Evolutionary conservation across 2,888 invertebrate genomes (phyloP).

Genomic region (Microplitis deprimator): DNA sequence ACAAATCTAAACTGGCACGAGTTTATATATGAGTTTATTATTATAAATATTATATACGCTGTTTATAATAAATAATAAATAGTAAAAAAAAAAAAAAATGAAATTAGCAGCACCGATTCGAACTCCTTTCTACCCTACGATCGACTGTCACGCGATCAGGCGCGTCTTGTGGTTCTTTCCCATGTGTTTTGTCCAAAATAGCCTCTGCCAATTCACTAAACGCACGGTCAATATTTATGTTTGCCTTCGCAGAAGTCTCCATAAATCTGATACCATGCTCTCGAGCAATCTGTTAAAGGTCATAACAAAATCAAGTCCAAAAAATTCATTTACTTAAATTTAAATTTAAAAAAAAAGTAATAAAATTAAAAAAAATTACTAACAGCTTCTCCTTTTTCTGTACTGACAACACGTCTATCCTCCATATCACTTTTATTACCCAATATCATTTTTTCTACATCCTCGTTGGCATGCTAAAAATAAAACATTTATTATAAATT

Average conservation of each 20-base stretch:
- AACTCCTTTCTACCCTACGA: constrained; percentile 78
- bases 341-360: neutral
- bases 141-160: constrained; percentile 82
- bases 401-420: constrained; percentile 92
- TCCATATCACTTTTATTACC: constrained; percentile 99
- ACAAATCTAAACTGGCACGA: constrained; percentile 64
- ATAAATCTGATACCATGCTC: constrained; percentile 97
- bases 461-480: constrained; percentile 94
- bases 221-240: constrained; percentile 96
- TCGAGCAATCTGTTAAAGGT: constrained; percentile 84
- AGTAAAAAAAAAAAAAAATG: constrained; percentile 57
- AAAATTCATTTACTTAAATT: constrained; percentile 3
- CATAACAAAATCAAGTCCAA: neutral
- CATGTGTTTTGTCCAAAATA: constrained; percentile 92
- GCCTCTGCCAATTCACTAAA: constrained; percentile 96
- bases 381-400: constrained; percentile 93
- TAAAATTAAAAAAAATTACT: constrained; percentile 69
- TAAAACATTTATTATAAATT: constrained; percentile 14
- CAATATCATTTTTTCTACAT: constrained; percentile 98
- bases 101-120: constrained; percentile 76
- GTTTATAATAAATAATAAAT: constrained; percentile 49
- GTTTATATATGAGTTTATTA: constrained; percentile 55
- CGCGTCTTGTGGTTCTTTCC: constrained; percentile 85
- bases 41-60: constrained; percentile 41
- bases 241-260: constrained; percentile 98